phyloP scores from a whole-genome alignment of 2,888 invertebrate genomes.

The Phyllotreta cruciferae region DNA sequence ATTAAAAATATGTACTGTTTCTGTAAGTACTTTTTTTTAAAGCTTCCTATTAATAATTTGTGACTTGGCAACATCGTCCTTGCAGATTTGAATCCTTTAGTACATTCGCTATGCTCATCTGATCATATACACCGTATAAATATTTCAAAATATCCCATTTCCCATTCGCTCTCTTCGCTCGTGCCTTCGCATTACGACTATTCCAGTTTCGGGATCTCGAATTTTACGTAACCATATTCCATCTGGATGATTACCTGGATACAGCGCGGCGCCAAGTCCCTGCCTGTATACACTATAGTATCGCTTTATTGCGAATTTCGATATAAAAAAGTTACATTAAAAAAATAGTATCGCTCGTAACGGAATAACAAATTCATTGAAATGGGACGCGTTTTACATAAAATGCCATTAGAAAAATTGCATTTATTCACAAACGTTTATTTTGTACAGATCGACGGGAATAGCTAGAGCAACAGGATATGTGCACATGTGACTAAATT shows the following conservation, averaged over 20 bases:
- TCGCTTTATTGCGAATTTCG: slow-evolving; percentile 15
- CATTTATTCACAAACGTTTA: no score
- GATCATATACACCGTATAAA: background rate
- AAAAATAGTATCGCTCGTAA: slow-evolving; percentile 9
- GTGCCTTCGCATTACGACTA: slow-evolving; percentile 3
- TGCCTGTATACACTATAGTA: background rate
- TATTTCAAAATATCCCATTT: background rate
- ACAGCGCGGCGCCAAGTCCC: slow-evolving; percentile 1
- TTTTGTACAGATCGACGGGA: no score
- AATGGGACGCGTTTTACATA: no score
- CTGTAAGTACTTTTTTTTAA: no score
- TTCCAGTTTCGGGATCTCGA: slow-evolving; percentile 20
- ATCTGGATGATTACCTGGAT: slow-evolving; percentile 25
- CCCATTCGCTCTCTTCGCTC: background rate
- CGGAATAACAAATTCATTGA: slow-evolving; percentile 4
- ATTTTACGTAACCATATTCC: slow-evolving; percentile 27
- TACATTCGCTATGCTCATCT: no score
- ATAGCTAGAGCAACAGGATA: no score
- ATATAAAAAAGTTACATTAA: slow-evolving; percentile 15
- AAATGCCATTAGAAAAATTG: no score
- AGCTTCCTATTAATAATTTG: no score
- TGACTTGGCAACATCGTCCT: no score
- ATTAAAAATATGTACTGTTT: no score
- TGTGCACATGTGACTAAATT: no score
- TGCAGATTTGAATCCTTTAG: no score